phyloP scores from a whole-genome alignment of 2,113 vertebrate species.

The Taxidea taxus region DNA sequence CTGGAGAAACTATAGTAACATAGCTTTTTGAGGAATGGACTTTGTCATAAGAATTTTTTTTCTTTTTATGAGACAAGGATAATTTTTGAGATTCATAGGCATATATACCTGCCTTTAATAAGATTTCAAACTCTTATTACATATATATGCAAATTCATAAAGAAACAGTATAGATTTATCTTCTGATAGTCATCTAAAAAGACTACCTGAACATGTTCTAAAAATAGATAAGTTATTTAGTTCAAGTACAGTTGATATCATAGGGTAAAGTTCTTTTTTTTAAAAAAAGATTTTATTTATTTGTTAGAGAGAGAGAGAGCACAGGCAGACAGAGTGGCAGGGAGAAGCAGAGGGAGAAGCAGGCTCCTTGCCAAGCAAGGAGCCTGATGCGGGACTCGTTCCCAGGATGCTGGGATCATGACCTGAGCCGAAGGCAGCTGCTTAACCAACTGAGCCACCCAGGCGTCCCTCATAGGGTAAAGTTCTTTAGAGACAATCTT shows the following conservation, averaged over 20 bases:
- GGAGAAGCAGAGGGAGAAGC: too few relatives aligned
- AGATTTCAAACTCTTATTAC: background rate
- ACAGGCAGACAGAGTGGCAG: too few relatives aligned
- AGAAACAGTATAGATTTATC: background rate
- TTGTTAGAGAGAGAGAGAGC: too few relatives aligned
- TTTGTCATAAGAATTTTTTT: background rate
- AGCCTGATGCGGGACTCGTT: too few relatives aligned
- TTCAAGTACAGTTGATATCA: background rate
- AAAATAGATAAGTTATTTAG: background rate
- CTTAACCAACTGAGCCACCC: too few relatives aligned
- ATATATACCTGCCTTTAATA: background rate
- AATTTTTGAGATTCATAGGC: background rate
- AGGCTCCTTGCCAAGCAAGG: too few relatives aligned
- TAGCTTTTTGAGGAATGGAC: background rate
- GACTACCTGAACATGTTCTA: background rate
- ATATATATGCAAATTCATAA: background rate
- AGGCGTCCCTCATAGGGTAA: too few relatives aligned
- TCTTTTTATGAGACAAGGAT: background rate
- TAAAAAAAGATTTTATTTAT: too few relatives aligned
- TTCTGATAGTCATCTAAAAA: background rate
- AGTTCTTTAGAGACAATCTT: background rate
- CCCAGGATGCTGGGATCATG: too few relatives aligned
- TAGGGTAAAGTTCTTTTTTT: background rate
- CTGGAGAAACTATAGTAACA: background rate
- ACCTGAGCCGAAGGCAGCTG: too few relatives aligned